Percentiles rank a stretch among this genome's conserved stretches.
These are phyloP conservation scores for Cataglyphis hispanica DNA, from an alignment of 1,140 invertebrate genomes.

Conservation along the genomic window DNA sequence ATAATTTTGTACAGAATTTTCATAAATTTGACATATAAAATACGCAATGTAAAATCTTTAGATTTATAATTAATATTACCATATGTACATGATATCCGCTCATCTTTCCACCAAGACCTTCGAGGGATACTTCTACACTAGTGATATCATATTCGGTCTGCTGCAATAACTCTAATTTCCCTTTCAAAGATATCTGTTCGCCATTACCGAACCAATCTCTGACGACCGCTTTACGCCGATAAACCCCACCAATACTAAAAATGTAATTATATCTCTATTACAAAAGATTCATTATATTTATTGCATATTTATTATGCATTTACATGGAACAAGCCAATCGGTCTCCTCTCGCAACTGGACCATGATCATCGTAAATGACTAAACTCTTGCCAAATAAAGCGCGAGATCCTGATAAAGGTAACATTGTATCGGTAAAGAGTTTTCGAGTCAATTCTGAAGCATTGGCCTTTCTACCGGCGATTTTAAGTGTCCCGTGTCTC, in stretches of 20 bases:
- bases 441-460: constrained; percentile 89
- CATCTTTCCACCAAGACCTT: constrained; percentile 89
- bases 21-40: neutral
- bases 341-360: constrained; percentile 94
- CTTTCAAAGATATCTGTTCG: constrained; percentile 88
- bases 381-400: constrained; percentile 94
- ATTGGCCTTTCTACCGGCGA: constrained; percentile 91
- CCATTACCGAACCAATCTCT: constrained; percentile 96
- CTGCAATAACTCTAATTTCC: constrained; percentile 93
- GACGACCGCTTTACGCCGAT: constrained; percentile 93
- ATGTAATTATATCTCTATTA: constrained; percentile 7
- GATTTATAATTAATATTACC: constrained; percentile 85
- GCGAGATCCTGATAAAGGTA: constrained; percentile 92
- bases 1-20: neutral
- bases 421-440: constrained; percentile 92
- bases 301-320: constrained; percentile 49
- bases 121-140: constrained; percentile 92
- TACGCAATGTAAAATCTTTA: neutral
- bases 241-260: constrained; percentile 90
- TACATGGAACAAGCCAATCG: constrained; percentile 95
- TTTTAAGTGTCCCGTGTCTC: constrained; percentile 91
- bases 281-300: constrained; percentile 2
- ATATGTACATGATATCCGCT: constrained; percentile 94
- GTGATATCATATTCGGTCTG: constrained; percentile 94
- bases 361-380: constrained; percentile 95